Conservation (phyloP, 1,140 invertebrate species). For the Drosophila bipectinata region DNA sequence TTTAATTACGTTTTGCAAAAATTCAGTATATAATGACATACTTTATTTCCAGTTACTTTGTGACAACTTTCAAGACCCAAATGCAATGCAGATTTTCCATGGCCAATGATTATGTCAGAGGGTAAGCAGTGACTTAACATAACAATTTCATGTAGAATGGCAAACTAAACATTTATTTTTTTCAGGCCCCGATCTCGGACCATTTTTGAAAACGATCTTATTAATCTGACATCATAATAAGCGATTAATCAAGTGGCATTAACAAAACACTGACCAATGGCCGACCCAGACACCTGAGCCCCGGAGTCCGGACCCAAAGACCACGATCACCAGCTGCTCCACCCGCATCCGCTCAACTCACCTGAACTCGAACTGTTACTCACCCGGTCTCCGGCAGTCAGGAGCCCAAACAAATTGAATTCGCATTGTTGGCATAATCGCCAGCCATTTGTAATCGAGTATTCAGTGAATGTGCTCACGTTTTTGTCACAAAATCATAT, state of each 20-base stretch:
- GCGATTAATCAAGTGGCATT: slow-evolving; percentile 78
- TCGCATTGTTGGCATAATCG: slow-evolving; percentile 77
- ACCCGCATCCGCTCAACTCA: slow-evolving; percentile 28
- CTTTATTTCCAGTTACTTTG: slow-evolving; percentile 6
- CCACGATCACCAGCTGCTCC: slow-evolving; percentile 61
- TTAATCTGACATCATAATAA: slow-evolving; percentile 84
- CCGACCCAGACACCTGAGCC: slow-evolving; percentile 61
- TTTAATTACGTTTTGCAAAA: background rate
- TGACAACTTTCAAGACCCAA: background rate
- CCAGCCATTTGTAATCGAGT: slow-evolving; percentile 61
- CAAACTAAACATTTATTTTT: slow-evolving; percentile 23
- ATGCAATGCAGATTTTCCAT: slow-evolving; percentile 10
- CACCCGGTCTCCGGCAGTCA: slow-evolving; percentile 33
- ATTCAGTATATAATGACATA: background rate
- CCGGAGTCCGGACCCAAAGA: slow-evolving; percentile 16
- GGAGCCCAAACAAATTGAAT: slow-evolving; percentile 76
- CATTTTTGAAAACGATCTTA: slow-evolving; percentile 82
- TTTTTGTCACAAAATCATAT: slow-evolving; percentile 74
- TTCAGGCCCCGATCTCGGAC: slow-evolving; percentile 37
- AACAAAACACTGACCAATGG: slow-evolving; percentile 70
- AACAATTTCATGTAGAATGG: slow-evolving; percentile 25
- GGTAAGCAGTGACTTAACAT: slow-evolving; percentile 30
- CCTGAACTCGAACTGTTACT: slow-evolving; percentile 1
- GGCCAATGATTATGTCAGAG: slow-evolving; percentile 45
- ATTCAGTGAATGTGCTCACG: slow-evolving; percentile 70